These are phyloP conservation scores for Dasysyrphus albostriatus DNA, from an alignment of 2,888 invertebrate species.

Conservation along the genomic window DNA sequence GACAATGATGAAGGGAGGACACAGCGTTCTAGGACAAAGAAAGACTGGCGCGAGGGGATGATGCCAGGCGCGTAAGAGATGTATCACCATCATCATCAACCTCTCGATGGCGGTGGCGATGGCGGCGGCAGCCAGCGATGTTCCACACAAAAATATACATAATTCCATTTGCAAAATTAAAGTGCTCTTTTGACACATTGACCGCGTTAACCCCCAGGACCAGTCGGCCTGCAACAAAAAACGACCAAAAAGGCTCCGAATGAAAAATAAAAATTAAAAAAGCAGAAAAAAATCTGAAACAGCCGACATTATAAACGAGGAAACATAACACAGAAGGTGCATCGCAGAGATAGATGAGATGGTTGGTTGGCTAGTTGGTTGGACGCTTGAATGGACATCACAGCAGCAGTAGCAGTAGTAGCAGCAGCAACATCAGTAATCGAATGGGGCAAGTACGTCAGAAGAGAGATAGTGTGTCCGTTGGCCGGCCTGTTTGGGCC, in stretches of 20 bases:
- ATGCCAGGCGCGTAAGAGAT: constrained; percentile 32
- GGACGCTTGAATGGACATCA: constrained; percentile 71
- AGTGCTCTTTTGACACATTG: constrained; percentile 76
- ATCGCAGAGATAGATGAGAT: constrained; percentile 71
- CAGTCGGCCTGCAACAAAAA: constrained; percentile 44
- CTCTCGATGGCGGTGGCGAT: background rate
- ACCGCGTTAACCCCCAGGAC: constrained; percentile 71
- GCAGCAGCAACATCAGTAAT: constrained; percentile 59
- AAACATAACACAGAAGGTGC: constrained; percentile 73
- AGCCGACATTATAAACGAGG: constrained; percentile 42
- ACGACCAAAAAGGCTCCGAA: background rate
- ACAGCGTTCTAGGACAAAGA: background rate
- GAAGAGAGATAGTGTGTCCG: constrained; percentile 59
- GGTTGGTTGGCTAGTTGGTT: constrained; percentile 71
- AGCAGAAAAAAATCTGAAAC: constrained; percentile 9
- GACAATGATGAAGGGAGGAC: constrained; percentile 7
- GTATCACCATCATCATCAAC: constrained; percentile 12
- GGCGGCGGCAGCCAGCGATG: background rate
- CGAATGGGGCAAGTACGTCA: constrained; percentile 63
- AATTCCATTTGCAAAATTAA: constrained; percentile 76
- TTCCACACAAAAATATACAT: constrained; percentile 44
- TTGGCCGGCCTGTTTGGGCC: constrained; percentile 25
- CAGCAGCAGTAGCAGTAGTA: constrained; percentile 43
- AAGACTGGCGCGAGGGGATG: background rate
- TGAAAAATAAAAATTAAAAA: constrained; percentile 24